Base-by-base conservation (phyloP, 2,113 vertebrate genomes). In the Bucco capensis region DNA sequence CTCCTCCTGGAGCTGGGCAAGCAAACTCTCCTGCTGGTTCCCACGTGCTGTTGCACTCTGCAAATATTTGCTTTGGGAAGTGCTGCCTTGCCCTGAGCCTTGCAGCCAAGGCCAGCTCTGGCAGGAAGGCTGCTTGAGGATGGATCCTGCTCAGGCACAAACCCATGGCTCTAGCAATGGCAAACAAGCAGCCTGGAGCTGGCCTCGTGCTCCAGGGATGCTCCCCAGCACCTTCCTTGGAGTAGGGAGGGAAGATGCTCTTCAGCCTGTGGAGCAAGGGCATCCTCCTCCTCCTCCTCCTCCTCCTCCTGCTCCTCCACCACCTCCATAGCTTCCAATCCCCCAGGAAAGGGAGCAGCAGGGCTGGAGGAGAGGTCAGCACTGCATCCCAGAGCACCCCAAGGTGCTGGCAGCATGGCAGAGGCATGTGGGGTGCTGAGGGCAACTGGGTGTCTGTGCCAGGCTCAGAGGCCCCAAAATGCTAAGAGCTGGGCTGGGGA, bases 41-140 rank as follows among this genome's bases (percentile, higher is more conserved):
- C 81, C 90, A 90, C 46, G 57, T 88, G 88, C 9, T 86, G 30
- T 16, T 42, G 88, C 2, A 0, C 77, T 65, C 80, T 14, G 74
- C 88, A 84, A 91, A 94, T 93, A 92, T 96, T 96, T 94, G 90
- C 82, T 93, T 93, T 96, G 96, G 90, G 79, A 69, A 96, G 86
- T 3, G 3, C 49, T 65, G 80, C 88, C 73, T 15, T 88, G 88
- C 53, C 90, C 69, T 1, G 9, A 77, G 93, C 82, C 93, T 76
- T 1, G 19, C 60, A 31, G 92, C 88, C 93, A 89, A 88, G 81
- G 94, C 83, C 23, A 7, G 62, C 44, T 28, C 92, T 49, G 88
- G 76, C 80, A 73, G 56, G 69, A 31, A 49, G 23, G 76, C 62
- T 38, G 87, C 89, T 19, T 0, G 1, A 25, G 84, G 67, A 54